Base-by-base conservation (phyloP, 2,888 invertebrate genomes). In the Phyto melanocephala region DNA sequence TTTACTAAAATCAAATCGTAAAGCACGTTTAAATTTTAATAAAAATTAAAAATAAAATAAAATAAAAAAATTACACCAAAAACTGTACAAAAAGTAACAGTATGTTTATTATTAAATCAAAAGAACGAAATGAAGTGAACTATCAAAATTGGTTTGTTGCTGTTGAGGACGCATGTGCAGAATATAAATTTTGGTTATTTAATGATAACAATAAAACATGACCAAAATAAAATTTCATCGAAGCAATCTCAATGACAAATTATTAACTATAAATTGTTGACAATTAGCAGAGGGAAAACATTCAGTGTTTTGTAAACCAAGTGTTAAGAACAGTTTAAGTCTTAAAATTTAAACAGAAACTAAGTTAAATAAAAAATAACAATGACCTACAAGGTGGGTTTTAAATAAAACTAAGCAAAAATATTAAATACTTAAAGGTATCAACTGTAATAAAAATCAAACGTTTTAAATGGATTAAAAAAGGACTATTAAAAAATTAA, bases 181-280 rank as follows among this genome's bases (percentile, higher is more conserved):
- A 79, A 79, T 82, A 76, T 60, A 65, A 82, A 82, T 76, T 58
- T 40, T 35, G 7, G 22, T 17, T 54, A 52, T 54, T 35, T 33
- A 22, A 1, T 35, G 24, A 76, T 79, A 76, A 82, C 45, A 68
- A 13, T 37, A 58, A 82, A 67, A 60, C 42, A 20, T 63, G 40
- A 79, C 86, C 86, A 85, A 87, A 87, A 87, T 77, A 85, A 88
- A 88, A 89, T 89, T 86, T 86, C 86, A 89, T 89, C 89, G 88
- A 88, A 86, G 86, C 85, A 84, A 85, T 85, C 86, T 88, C 89
- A 89, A 89, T 89, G 89, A 85, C 89, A 87, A 65, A 81, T 76
- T 77, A 33, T 80, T 68, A 84, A 86, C 84, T 88, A 89, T 89
- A 89, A 87, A 89, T 87, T 83, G 85, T 83, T 76, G 75, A 81